phyloP scores from a whole-genome alignment of 2,888 invertebrate species.

The Apotomis betuletana region DNA sequence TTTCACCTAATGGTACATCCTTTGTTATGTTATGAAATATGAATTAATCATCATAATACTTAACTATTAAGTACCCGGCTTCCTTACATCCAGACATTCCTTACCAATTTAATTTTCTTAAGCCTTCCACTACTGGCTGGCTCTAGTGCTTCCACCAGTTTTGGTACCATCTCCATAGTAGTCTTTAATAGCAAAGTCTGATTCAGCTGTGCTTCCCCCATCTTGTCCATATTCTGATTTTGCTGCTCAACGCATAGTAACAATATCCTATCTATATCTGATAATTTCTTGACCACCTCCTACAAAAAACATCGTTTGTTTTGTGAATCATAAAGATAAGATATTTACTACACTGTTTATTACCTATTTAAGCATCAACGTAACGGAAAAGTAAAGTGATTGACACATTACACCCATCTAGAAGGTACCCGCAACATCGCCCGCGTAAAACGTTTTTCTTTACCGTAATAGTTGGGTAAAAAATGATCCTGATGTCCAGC shows the following conservation, averaged over 20 bases:
- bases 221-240: constrained; percentile 76
- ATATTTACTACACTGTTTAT: too few species aligned
- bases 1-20: too few species aligned
- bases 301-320: constrained; percentile 56
- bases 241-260: constrained; percentile 77
- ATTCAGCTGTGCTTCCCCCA: constrained; percentile 90
- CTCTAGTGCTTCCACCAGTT: constrained; percentile 83
- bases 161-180: constrained; percentile 88
- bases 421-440: too few species aligned
- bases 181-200: constrained; percentile 90
- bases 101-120: constrained; percentile 83
- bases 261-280: constrained; percentile 91
- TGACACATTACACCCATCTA: too few species aligned
- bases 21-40: too few species aligned
- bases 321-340: constrained; percentile 28
- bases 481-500: too few species aligned
- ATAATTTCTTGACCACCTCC: constrained; percentile 86
- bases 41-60: too few species aligned
- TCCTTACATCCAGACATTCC: too few species aligned
- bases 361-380: neutral
- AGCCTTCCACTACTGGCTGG: constrained; percentile 82
- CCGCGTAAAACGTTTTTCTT: too few species aligned
- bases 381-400: neutral
- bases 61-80: too few species aligned
- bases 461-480: too few species aligned